Evolutionary conservation across 2,888 invertebrate genomes (phyloP).

Genomic region (Leptinotarsa rubiginosa): DNA sequence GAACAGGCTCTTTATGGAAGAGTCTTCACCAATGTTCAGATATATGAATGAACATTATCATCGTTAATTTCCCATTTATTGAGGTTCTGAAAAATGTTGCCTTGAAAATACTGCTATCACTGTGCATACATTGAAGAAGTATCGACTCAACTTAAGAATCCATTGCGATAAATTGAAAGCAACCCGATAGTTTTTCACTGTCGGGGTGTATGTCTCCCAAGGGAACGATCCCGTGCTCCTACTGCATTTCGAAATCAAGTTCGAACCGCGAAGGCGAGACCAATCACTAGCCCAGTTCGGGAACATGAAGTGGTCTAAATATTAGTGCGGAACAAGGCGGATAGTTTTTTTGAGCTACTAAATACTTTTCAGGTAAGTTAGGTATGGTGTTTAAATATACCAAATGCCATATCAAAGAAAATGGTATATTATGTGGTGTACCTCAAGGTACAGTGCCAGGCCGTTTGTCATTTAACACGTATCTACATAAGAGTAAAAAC

Average conservation of each 20-base stretch:
- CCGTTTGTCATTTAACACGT: too few species aligned
- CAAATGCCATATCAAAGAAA: too few species aligned
- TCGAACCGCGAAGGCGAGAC: conserved; percentile 24
- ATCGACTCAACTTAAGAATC: conserved; percentile 58
- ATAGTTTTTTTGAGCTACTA: too few species aligned
- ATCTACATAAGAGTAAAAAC: too few species aligned
- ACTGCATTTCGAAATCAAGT: conserved; percentile 62
- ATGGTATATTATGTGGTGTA: too few species aligned
- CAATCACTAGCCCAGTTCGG: conserved; percentile 11
- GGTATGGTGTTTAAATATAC: too few species aligned
- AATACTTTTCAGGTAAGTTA: too few species aligned
- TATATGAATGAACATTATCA: too few species aligned
- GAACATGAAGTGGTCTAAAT: conserved; percentile 22
- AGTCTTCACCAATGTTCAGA: too few species aligned
- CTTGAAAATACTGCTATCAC: conserved; percentile 51
- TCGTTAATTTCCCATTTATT: too few species aligned
- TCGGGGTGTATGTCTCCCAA: conserved; percentile 60
- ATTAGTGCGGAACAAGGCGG: background rate
- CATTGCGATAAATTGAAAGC: conserved; percentile 63
- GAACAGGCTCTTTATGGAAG: too few species aligned
- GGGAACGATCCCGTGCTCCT: conserved; percentile 59
- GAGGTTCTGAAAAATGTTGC: background rate
- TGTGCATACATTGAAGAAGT: conserved; percentile 59
- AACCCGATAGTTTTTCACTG: conserved; percentile 63
- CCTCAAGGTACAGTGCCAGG: too few species aligned